A percentile compares a stretch with the other conserved stretches of the same genome.
These are phyloP conservation scores for Apoda limacodes DNA, from an alignment of 2,888 invertebrate species.

Conservation along the genomic window DNA sequence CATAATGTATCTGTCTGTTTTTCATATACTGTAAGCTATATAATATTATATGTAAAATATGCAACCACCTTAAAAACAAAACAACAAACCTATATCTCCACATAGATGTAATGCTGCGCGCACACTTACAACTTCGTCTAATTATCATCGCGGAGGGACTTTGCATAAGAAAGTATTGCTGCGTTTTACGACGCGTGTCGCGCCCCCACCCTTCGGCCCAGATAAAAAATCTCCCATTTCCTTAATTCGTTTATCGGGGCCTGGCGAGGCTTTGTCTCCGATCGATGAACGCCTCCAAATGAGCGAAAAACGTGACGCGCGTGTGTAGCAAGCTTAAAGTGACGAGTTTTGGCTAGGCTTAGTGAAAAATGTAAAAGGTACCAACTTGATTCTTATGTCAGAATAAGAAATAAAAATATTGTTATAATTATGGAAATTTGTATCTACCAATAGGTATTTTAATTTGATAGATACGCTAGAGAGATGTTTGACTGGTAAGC, in stretches of 20 bases:
- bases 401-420: too few species aligned
- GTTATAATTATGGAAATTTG: too few species aligned
- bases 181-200: slow-evolving; percentile 67
- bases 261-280: slow-evolving; percentile 65
- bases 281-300: slow-evolving; percentile 66
- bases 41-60: slow-evolving; percentile 14
- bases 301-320: slow-evolving; percentile 62
- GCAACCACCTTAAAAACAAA: slow-evolving; percentile 39
- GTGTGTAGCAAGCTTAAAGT: slow-evolving; percentile 62
- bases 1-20: too few species aligned
- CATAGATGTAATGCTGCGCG: slow-evolving; percentile 40
- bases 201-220: slow-evolving; percentile 37
- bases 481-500: too few species aligned
- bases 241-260: slow-evolving; percentile 70
- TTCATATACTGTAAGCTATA: too few species aligned
- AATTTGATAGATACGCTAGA: too few species aligned
- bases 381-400: too few species aligned
- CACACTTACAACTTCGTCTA: slow-evolving; percentile 53
- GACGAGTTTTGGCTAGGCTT: too few species aligned
- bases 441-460: too few species aligned
- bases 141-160: slow-evolving; percentile 63
- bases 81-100: too few species aligned
- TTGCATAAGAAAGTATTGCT: slow-evolving; percentile 69
- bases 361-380: too few species aligned
- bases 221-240: slow-evolving; percentile 71